Evolutionary conservation across 2,113 vertebrate species (phyloP).

Genomic region (Anser cygnoides): DNA sequence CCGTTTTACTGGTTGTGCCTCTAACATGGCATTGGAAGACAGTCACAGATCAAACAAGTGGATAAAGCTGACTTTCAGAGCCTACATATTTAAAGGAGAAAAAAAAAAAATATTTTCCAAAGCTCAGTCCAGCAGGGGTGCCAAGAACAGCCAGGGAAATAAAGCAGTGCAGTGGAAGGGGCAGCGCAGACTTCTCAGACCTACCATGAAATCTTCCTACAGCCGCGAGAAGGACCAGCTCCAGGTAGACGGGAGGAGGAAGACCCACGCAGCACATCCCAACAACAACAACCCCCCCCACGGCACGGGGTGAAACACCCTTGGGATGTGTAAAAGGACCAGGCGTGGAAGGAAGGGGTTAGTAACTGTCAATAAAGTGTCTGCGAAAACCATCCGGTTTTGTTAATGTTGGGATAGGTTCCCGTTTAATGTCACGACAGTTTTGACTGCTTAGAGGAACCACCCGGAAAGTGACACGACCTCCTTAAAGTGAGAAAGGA

Average conservation of each 20-base stretch:
- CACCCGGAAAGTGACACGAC: rapidly evolving
- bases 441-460: not conserved
- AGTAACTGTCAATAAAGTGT: not conserved
- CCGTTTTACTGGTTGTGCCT: not conserved
- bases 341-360: not conserved
- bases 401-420: not conserved
- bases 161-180: not conserved
- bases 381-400: not conserved
- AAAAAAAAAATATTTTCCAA: not conserved
- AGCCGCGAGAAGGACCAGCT: not conserved
- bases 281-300: not conserved
- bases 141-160: slow-evolving; percentile 30
- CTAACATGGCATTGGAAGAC: not conserved
- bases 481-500: not conserved
- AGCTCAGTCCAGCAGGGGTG: not conserved
- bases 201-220: not conserved
- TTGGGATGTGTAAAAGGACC: not conserved
- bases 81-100: not conserved
- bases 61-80: not conserved
- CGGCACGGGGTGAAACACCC: rapidly evolving
- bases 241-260: rapidly evolving
- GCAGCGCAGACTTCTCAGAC: not conserved
- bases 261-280: not conserved
- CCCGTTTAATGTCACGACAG: not conserved
- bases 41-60: not conserved